Evolutionary conservation across 2,113 vertebrate genomes (phyloP), one percentile per base, ranked within the genome.

Genomic region (Paralichthys olivaceus): DNA sequence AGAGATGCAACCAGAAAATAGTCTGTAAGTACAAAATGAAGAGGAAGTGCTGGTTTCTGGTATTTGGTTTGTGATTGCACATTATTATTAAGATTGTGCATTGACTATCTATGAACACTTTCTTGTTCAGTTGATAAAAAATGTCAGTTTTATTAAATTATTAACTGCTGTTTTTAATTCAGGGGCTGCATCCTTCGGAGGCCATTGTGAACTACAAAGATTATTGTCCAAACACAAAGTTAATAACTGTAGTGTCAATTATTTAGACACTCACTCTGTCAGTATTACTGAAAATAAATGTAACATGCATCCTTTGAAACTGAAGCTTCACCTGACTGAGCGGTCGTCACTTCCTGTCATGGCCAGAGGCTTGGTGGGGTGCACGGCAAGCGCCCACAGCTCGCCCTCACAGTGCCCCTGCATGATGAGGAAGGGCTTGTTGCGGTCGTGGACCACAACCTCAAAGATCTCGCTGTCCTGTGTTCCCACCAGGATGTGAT

Each of bases 401-500:
- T 99, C 98, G 0, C 98, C 98, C 93, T 99, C 98, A 79, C 98
- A 99, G 89, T 99, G 98, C 59, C 98, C 98, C 94, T 99, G 98
- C 97, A 99, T 99, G 86, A 99, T 96, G 69, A 99, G 96, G 92
- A 99, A 98, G 90, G 98, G 98, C 87, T 99, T 99, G 90, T 95
- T 98, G 87, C 98, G 96, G 87, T 99, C 98, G 73, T 98, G 98
- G 40, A 99, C 98, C 89, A 99, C 98, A 84, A 99, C 96, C 91
- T 99, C 98, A 74, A 99, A 99, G 87, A 99, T 99, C 92, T 99
- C 98, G 77, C 98, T 98, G 64, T 99, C 98, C 84, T 99, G 98
- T 0, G 98, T 99, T 74, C 98, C 98, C 54, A 99, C 97, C 55
- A 99, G 93, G 80, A 99, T 99, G 87, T 98, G 97, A 91, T 99